Base-by-base conservation (phyloP, 2,888 invertebrate genomes). In the Ormyrus nitidulus region DNA sequence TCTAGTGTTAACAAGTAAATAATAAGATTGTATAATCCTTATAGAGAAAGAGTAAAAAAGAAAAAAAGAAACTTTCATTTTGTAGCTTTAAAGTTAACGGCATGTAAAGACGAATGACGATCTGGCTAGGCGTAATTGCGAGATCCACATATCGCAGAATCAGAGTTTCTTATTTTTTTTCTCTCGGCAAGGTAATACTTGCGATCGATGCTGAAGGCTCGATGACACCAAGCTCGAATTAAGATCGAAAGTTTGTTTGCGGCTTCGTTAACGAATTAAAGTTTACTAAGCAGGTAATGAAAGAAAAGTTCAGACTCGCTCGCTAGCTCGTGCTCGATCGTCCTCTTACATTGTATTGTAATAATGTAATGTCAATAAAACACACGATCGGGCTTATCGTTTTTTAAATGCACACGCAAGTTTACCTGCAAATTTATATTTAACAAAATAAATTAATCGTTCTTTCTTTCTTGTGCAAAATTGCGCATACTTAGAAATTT, bases 21-120 rank as follows among this genome's bases (percentile, higher is more conserved):
- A 48, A 74, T 80, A 82, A 82, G 74, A 82, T 82, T 82, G 82
- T 82, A 77, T 80, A 77, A 80, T 82, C 82, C 77, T 77, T 53
- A 74, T 79, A 82, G 70, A 82, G 51, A 77, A 71, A 68, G 19
- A 77, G 80, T 80, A 74, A 80, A 79, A 81, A 51, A 53, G 51
- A 72, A 65, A 79, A 73, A 79, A 77, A 66, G 54, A 77, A 82
- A 82, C n/a, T 75, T 74, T 77, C 56, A 71, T 82, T 82, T 80
- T 71, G 82, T 82, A 82, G 80, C 71, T 77, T 80, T 71, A 80
- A 80, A 77, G 77, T 82, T 71, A 61, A 79, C 13, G 69, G 66
- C 58, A 13, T 82, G 73, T 79, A 71, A 75, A 80, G 56, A 74
- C 54, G 61, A 77, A 77, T 19, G 71, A 81, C 70, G 79, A 80